These are phyloP conservation scores for Camelus dromedarius DNA, from an alignment of 2,113 vertebrate species.

Conservation along the genomic window DNA sequence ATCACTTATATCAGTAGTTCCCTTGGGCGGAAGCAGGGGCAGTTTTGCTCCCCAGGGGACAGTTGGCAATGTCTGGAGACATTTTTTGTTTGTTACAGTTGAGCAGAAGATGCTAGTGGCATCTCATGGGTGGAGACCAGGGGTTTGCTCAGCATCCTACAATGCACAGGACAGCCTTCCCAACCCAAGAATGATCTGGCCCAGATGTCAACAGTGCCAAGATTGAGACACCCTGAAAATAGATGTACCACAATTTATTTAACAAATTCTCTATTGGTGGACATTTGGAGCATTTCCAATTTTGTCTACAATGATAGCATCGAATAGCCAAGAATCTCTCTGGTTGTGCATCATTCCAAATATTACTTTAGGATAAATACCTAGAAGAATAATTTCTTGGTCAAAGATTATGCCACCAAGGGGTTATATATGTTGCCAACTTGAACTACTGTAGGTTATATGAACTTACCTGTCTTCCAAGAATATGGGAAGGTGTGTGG, in stretches of 20 bases:
- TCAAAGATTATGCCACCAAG: not conserved
- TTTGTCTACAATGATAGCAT: not conserved
- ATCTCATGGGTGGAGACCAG: not conserved
- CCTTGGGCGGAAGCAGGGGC: not conserved
- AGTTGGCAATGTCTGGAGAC: not conserved
- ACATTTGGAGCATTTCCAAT: not conserved
- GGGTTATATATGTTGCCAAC: not conserved
- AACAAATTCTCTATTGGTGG: not conserved
- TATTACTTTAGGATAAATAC: conserved; percentile 50
- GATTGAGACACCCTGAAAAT: not conserved
- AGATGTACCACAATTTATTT: not conserved
- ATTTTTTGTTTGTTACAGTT: not conserved
- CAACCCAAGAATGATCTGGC: not conserved
- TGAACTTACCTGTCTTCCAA: conserved; percentile 17
- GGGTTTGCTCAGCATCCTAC: not conserved
- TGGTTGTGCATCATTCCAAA: not conserved
- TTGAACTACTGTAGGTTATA: not conserved
- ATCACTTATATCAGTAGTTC: conserved; percentile 14
- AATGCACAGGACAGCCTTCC: not conserved
- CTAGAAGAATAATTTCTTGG: conserved; percentile 27
- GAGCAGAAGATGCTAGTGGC: not conserved
- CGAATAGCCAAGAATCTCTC: not conserved
- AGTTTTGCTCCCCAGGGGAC: not conserved
- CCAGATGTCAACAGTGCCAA: not conserved
- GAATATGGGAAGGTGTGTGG: not conserved